phyloP scores from a whole-genome alignment of 2,113 vertebrate species.

The Bostrychus sinensis region DNA sequence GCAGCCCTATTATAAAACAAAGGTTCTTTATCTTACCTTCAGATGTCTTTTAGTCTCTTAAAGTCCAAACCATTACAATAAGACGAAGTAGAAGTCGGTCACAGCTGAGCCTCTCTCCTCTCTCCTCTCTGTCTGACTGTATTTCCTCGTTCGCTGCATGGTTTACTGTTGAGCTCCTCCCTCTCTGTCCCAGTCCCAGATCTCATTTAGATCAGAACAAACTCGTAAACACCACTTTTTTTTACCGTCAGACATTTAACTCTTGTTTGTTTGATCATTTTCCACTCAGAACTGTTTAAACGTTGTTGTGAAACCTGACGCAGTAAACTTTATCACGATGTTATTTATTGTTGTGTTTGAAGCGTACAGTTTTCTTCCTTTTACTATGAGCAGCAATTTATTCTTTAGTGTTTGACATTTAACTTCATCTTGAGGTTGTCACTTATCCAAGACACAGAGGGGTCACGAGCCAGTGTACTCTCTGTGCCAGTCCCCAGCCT shows the following conservation, averaged over 20 bases:
- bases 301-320: slow-evolving; percentile 9
- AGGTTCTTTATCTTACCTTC: no score
- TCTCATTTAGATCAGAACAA: slow-evolving; percentile 38
- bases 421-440: no score
- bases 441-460: no score
- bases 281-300: slow-evolving; percentile 33
- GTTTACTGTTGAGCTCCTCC: neutral
- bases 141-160: neutral
- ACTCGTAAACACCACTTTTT: slow-evolving; percentile 50
- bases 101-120: neutral
- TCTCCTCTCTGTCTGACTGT: neutral
- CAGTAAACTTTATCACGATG: slow-evolving; percentile 24
- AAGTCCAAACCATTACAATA: neutral
- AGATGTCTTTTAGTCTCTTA: no score
- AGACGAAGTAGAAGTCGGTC: neutral
- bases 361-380: slow-evolving; percentile 21
- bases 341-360: slow-evolving; percentile 4
- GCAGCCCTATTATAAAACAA: no score
- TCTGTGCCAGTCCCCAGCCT: no score
- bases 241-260: neutral
- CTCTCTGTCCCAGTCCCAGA: neutral
- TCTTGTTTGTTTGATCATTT: slow-evolving; percentile 3
- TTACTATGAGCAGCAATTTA: no score
- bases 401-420: no score
- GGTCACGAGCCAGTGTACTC: no score